Base-by-base conservation (phyloP, 2,797 vertebrate species). In the Lemur catta region DNA sequence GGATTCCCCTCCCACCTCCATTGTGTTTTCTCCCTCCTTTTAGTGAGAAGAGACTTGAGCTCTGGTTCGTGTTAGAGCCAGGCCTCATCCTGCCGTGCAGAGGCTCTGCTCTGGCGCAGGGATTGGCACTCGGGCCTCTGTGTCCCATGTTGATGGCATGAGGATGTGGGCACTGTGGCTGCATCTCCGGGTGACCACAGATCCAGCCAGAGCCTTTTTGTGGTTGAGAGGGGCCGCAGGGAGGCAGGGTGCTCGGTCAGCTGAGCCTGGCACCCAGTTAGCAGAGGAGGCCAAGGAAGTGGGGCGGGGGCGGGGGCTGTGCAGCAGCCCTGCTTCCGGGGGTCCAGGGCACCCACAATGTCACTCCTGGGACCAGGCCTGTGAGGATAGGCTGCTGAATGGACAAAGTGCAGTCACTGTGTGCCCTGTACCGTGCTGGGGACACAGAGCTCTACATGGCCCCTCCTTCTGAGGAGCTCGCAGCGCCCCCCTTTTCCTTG, bases 111-210 rank as follows among this genome's bases (percentile, higher is more conserved):
- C 41, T 59, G 78, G 52, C 0, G 1, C 33, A 79, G 3, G 22
- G 30, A 24, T 79, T 72, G 89, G 78, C 81, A 71, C 57, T 57
- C 35, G 28, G 57, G 55, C 41, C 71, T 89, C 26, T 76, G 63
- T 0, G 3, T 78, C 48, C 72, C 59, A 12, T 9, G 24, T 79
- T 2, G 17, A 13, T 61, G 92, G 72, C 82, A 81, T 89, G 93
- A 96, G 90, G 84, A 94, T 97, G 95, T 98, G 93, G 93, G 89
- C 14, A 2, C 46, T 95, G 92, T 93, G 96, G 85, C 94, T 95
- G 48, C 43, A 33, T 74, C 92, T 65, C 67, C 48, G 35, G 71
- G 69, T 86, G 93, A 94, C 95, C 92, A 86, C 94, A 96, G 10
- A 94, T 94, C 61, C 20, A 95, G 89, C 71, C 82, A 84, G 87